Percentiles rank a stretch among this genome's conserved stretches.
phyloP scores from a whole-genome alignment of 2,888 invertebrate species.

The Idaea straminata region DNA sequence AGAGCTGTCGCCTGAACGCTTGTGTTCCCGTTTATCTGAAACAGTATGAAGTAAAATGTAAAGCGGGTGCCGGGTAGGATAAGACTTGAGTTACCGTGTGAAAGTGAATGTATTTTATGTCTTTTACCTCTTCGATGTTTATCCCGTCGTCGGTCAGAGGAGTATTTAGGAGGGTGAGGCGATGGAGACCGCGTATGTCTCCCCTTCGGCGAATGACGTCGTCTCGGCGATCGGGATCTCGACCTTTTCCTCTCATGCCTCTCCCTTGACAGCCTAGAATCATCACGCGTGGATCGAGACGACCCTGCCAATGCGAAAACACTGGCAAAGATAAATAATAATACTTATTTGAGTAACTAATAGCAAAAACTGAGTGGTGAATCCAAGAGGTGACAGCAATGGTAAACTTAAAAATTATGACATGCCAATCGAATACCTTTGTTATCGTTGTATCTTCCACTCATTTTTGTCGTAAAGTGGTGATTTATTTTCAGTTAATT shows the following conservation, averaged over 20 bases:
- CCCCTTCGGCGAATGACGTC: constrained; percentile 40
- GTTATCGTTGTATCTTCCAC: constrained; percentile 34
- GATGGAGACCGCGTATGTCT: constrained; percentile 24
- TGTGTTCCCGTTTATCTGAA: constrained; percentile 40
- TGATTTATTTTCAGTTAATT: constrained; percentile 1
- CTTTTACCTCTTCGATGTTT: constrained; percentile 27
- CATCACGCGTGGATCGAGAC: constrained; percentile 79
- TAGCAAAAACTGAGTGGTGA: constrained; percentile 21
- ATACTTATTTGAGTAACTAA: constrained; percentile 52
- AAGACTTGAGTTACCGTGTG: no score
- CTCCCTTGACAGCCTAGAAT: constrained; percentile 66
- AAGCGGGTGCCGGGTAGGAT: no score
- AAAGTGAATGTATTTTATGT: not conserved
- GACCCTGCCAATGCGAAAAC: constrained; percentile 88
- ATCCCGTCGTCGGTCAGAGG: constrained; percentile 43
- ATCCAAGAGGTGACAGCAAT: constrained; percentile 11
- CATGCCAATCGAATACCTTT: constrained; percentile 39
- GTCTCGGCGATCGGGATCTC: constrained; percentile 50
- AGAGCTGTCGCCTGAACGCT: constrained; percentile 41
- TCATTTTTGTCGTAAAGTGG: constrained; percentile 25
- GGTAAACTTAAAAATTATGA: constrained; percentile 11
- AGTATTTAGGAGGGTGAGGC: constrained; percentile 21
- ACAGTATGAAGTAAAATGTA: not conserved
- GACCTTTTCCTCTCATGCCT: constrained; percentile 43
- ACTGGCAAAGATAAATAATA: constrained; percentile 84